These are phyloP conservation scores for Chionomys nivalis DNA, from an alignment of 2,113 vertebrate genomes.

Conservation along the genomic window DNA sequence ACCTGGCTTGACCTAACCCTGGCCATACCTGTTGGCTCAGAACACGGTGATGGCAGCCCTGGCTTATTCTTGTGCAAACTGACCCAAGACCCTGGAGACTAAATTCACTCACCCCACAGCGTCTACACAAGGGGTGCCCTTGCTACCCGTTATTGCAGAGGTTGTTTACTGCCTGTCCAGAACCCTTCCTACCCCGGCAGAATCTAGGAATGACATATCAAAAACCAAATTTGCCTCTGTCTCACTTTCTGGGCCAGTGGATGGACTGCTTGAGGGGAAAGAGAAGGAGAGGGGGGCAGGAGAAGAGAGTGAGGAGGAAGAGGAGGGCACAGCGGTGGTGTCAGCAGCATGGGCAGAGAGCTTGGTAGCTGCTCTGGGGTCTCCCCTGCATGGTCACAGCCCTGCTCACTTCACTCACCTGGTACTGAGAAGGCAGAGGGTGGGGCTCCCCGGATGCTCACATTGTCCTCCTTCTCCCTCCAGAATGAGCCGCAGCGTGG, in stretches of 20 bases:
- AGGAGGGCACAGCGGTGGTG: background rate
- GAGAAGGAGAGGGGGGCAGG: background rate
- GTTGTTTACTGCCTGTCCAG: background rate
- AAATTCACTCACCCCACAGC: background rate
- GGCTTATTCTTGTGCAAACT: background rate
- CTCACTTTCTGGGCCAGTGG: rapidly evolving
- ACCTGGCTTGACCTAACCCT: background rate
- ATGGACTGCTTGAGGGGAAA: background rate
- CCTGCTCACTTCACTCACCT: background rate
- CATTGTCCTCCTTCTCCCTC: background rate
- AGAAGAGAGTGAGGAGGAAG: background rate
- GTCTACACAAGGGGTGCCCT: background rate
- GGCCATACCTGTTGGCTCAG: background rate
- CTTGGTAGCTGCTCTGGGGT: background rate
- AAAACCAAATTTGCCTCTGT: background rate
- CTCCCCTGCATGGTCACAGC: background rate
- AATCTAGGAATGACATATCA: background rate
- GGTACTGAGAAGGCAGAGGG: rapidly evolving
- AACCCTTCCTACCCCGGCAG: background rate
- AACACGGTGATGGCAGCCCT: background rate
- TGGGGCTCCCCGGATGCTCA: rapidly evolving
- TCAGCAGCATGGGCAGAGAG: background rate
- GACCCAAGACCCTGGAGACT: background rate
- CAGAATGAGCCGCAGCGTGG: slow-evolving; percentile 87
- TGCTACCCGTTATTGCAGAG: background rate